These are phyloP conservation scores for Umimayanthus chanpuru DNA, from an alignment of 92 coral and sea anemone species.

Conservation along the genomic window DNA sequence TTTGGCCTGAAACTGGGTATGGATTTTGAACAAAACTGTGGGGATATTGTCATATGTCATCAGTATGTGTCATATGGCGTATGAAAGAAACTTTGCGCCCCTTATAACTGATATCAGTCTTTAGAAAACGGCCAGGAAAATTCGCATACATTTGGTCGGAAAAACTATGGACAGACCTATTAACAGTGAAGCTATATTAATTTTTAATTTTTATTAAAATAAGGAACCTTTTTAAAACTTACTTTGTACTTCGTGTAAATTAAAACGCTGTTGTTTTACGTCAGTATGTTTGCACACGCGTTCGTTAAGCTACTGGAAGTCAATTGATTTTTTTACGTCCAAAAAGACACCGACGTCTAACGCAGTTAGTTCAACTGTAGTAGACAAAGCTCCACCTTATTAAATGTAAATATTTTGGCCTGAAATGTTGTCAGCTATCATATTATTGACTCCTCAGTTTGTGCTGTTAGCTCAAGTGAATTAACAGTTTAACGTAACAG, in stretches of 20 bases:
- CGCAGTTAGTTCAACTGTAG: not conserved
- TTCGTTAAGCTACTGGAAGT: not conserved
- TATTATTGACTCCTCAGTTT: not conserved
- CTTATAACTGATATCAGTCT: no score
- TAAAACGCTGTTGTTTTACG: not conserved
- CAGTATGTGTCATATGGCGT: no score
- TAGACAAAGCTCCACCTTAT: not conserved
- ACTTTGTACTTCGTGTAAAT: not conserved
- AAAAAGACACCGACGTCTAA: not conserved
- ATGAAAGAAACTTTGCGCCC: no score
- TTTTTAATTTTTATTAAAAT: no score
- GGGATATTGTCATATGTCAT: no score
- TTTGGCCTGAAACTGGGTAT: no score
- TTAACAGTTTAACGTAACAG: no score
- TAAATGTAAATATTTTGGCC: not conserved
- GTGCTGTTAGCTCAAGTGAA: not conserved
- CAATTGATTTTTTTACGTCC: not conserved
- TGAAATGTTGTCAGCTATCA: not conserved
- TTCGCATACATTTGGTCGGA: no score
- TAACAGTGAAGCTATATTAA: no score
- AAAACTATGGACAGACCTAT: no score
- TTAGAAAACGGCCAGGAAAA: no score
- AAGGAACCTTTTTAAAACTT: not conserved
- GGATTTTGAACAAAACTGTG: no score
- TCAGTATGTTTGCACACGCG: constrained; percentile 6